These are phyloP conservation scores for Ochropleura plecta DNA, from an alignment of 2,888 invertebrate species.

Conservation along the genomic window DNA sequence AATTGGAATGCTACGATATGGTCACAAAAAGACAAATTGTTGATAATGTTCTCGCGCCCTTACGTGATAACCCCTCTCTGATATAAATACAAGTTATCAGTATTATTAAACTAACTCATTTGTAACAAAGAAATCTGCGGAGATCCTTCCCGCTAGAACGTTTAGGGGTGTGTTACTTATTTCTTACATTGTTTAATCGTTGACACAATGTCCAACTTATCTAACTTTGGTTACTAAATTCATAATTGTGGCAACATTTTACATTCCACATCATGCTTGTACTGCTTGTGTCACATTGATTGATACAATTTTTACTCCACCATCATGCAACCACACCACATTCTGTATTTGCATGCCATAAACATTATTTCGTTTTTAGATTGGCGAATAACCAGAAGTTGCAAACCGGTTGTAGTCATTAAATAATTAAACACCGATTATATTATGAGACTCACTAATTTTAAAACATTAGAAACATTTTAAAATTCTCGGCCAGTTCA, in stretches of 20 bases:
- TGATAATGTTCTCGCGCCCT: slow-evolving; percentile 55
- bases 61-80: slow-evolving; percentile 53
- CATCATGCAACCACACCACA: too few species aligned
- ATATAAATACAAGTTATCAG: slow-evolving; percentile 36
- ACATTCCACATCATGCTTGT: background rate
- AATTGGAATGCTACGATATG: background rate
- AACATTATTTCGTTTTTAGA: background rate
- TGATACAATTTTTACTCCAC: too few species aligned
- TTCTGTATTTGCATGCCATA: background rate
- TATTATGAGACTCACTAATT: too few species aligned
- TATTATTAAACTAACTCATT: slow-evolving; percentile 39
- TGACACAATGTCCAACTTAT: background rate
- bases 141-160: background rate
- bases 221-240: background rate
- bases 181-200: background rate
- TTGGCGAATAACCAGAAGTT: background rate
- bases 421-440: background rate
- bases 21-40: slow-evolving; percentile 40
- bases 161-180: slow-evolving; percentile 12
- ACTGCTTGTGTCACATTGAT: background rate
- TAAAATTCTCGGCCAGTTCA: background rate
- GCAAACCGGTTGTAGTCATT: background rate
- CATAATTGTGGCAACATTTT: background rate
- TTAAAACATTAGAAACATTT: background rate
- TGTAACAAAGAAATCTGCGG: slow-evolving; percentile 44